Evolutionary conservation across 2,113 vertebrate species (phyloP), one percentile per base, ranked within the genome.

Genomic region (Peromyscus californicus): DNA sequence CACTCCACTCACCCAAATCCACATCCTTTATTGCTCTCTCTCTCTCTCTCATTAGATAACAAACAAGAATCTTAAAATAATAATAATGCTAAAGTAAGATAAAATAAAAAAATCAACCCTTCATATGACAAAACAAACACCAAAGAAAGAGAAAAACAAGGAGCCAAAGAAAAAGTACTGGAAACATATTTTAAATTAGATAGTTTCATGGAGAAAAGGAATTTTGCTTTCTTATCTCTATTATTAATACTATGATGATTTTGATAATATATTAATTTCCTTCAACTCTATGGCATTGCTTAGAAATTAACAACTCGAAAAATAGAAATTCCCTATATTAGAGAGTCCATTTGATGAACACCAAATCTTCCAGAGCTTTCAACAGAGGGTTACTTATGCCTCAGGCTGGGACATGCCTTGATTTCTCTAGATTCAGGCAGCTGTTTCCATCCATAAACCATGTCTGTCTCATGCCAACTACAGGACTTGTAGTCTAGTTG

Each of bases 401-500:
- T 42, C 15, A 21, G 31, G 6, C 16, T 61, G n/a, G 1, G 5
- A 36, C 4, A 2, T n/a, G 7, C 1, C 1, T 61, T 61, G 26
- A 9, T n/a, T 80, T 13, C 16, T 39, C 5, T 33, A 82, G 45
- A 13, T 76, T 67, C 8, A 74, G 0, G 5, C 11, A 13, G 2
- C 11, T 21, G 7, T 45, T 17, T 15, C 1, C 11, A 36, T 67
- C 5, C 12, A 42, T 75, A 9, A 21, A 3, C 2, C 8, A 3
- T 57, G 17, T 7, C 42, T 45, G 8, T 5, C n/a, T 89, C 36
- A 36, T 24, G 7, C 26, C 26, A 39, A 12, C 6, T 22, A 22
- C 39, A 86, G 29, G 2, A 9, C 36, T 5, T 1, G 0, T 42
- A 16, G 42, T 3, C 39, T 76, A 17, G 72, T 22, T 42, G 19